Evolutionary conservation across 2,888 invertebrate genomes (phyloP).

Genomic region (Sphaerophoria taeniata): DNA sequence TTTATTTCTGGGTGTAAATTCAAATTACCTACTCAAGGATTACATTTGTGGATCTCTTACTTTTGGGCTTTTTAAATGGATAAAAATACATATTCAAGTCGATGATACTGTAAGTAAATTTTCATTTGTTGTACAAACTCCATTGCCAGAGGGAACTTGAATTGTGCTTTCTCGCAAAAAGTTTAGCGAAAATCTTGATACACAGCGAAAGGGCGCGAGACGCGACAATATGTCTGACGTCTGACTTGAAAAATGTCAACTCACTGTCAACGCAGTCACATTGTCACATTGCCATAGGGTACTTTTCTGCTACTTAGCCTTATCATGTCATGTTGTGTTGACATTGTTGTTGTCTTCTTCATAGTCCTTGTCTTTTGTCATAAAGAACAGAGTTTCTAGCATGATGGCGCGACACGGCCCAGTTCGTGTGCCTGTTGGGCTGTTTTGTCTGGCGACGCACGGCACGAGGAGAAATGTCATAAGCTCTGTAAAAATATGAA

Average conservation of each 20-base stretch:
- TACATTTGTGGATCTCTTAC: slow-evolving; percentile 46
- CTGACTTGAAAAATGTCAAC: slow-evolving; percentile 11
- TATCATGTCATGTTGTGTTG: slow-evolving; percentile 1
- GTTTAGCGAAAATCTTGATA: background rate
- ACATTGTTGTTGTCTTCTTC: background rate
- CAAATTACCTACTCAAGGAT: slow-evolving; percentile 42
- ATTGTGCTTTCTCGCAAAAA: background rate
- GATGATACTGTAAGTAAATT: slow-evolving; percentile 64
- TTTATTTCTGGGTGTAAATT: background rate
- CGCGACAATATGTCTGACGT: no score
- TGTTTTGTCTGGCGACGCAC: no score
- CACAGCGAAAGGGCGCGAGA: background rate
- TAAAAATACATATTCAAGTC: slow-evolving; percentile 67
- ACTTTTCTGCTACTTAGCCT: slow-evolving; percentile 38
- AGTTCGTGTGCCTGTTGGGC: slow-evolving; percentile 33
- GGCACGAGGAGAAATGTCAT: slow-evolving; percentile 34
- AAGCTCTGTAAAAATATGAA: slow-evolving; percentile 43
- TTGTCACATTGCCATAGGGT: slow-evolving; percentile 62
- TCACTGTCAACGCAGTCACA: slow-evolving; percentile 4
- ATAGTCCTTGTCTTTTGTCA: background rate
- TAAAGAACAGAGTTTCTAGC: slow-evolving; percentile 27
- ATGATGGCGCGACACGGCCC: slow-evolving; percentile 41
- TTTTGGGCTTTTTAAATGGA: slow-evolving; percentile 53
- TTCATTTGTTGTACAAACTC: background rate
- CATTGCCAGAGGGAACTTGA: background rate